These are phyloP conservation scores for Atta texana DNA, from an alignment of 1,140 invertebrate species.

Conservation along the genomic window DNA sequence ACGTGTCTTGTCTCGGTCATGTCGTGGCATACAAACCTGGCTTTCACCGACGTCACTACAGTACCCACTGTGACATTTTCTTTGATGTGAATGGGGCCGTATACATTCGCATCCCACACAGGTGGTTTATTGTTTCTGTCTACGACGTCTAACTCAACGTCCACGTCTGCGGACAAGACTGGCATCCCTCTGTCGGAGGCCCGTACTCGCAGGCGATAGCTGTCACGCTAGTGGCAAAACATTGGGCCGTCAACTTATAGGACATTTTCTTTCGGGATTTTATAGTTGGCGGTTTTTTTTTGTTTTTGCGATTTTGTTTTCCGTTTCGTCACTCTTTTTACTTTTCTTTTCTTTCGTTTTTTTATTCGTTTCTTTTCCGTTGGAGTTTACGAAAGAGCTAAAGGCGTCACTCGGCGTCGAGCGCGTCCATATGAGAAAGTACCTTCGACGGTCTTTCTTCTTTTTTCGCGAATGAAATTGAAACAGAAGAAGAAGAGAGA, in stretches of 20 bases:
- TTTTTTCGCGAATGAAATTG: constrained; percentile 63
- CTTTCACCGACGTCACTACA: constrained; percentile 98
- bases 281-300: constrained; percentile 74
- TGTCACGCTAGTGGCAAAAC: constrained; percentile 94
- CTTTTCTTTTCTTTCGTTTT: constrained; percentile 70
- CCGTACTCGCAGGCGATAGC: constrained; percentile 96
- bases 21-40: constrained; percentile 95
- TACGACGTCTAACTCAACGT: constrained; percentile 98
- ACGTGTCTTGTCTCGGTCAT: constrained; percentile 85
- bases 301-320: constrained; percentile 61
- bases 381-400: constrained; percentile 65
- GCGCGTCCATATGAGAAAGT: constrained; percentile 60
- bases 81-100: constrained; percentile 98
- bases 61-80: constrained; percentile 99
- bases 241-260: constrained; percentile 86
- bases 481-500: constrained; percentile 72
- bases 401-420: constrained; percentile 70
- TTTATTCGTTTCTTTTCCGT: constrained; percentile 67
- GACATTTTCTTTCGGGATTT: constrained; percentile 80
- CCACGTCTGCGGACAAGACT: constrained; percentile 96
- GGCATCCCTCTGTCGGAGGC: constrained; percentile 96
- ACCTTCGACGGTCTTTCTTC: constrained; percentile 31
- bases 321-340: constrained; percentile 61
- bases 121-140: constrained; percentile 99
- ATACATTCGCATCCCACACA: constrained; percentile 96